Evolutionary conservation across 2,113 vertebrate species (phyloP), one percentile per base, ranked within the genome.

Genomic region (Otus sunia): DNA sequence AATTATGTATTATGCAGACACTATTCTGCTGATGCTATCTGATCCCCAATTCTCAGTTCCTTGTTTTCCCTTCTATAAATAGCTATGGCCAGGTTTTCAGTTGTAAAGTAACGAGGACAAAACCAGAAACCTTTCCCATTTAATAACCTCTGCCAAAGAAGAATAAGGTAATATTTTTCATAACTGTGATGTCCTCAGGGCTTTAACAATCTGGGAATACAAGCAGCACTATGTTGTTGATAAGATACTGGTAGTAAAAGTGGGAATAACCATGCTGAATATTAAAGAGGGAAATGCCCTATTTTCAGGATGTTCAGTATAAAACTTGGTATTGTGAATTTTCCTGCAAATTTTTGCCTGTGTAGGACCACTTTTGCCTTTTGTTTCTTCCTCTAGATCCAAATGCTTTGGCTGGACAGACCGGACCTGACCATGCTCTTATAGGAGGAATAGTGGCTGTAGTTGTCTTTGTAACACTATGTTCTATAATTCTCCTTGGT

Each of bases 361-460:
- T 77, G 32, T 79, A 23, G 72, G 59, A 92, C 72, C 49, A 89
- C 64, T 62, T 91, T 75, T 87, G 10, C 90, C 36, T 95, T 94
- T 95, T 93, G 36, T 94, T 95, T 91, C 90, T 90, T 76, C 52
- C 95, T 52, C 74, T 94, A 99, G 99, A 99, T 98, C 99, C 99
- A 89, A 99, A 99, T 75, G 99, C 99, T 81, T 96, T 99, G 97
- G 94, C 98, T 97, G 99, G 98, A 86, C 98, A 98, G 96, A 98
- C 98, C 5, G 99, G 98, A 88, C 98, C 99, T 67, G 99, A 99
- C 96, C 99, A 99, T 5, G 99, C 99, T 75, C 97, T 99, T 97
- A 99, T 99, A 97, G 99, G 99, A 96, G 99, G 99, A 96, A 99
- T 99, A 95, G 99, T 99, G 97, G 99, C 99, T 56, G 99, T 99